These are phyloP conservation scores for Sigmodon hispidus DNA, from an alignment of 2,113 vertebrate species.

Conservation along the genomic window DNA sequence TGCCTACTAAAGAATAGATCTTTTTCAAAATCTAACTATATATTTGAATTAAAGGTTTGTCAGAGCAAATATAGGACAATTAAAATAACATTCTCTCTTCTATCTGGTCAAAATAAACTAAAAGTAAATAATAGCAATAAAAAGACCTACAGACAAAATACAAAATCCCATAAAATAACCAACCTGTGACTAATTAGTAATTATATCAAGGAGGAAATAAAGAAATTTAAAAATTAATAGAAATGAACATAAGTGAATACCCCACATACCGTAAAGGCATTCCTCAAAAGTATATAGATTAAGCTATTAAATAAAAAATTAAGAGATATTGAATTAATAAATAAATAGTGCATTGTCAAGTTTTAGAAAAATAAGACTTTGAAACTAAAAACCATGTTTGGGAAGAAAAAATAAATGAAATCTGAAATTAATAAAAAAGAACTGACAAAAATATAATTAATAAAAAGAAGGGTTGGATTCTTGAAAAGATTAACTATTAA, in stretches of 20 bases:
- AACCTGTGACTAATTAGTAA: neutral
- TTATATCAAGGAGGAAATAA: no score
- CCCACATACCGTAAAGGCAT: neutral
- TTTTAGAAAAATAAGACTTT: neutral
- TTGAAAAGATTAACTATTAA: neutral
- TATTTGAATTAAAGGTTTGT: neutral
- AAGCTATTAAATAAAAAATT: neutral
- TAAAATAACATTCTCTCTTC: neutral
- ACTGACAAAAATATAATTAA: neutral
- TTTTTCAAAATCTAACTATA: no score
- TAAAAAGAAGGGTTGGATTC: neutral
- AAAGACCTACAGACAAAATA: neutral
- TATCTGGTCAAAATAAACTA: neutral
- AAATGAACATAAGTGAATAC: neutral
- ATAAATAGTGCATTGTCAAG: neutral
- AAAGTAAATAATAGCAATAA: neutral
- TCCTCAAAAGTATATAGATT: neutral
- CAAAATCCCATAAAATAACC: neutral
- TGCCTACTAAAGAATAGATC: neutral
- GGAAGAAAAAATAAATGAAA: neutral
- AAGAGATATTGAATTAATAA: neutral
- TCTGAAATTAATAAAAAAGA: neutral
- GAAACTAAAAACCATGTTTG: neutral
- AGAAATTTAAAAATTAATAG: neutral
- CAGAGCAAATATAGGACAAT: neutral